phyloP scores from a whole-genome alignment of 2,888 invertebrate genomes.

The Auanema sp. region DNA sequence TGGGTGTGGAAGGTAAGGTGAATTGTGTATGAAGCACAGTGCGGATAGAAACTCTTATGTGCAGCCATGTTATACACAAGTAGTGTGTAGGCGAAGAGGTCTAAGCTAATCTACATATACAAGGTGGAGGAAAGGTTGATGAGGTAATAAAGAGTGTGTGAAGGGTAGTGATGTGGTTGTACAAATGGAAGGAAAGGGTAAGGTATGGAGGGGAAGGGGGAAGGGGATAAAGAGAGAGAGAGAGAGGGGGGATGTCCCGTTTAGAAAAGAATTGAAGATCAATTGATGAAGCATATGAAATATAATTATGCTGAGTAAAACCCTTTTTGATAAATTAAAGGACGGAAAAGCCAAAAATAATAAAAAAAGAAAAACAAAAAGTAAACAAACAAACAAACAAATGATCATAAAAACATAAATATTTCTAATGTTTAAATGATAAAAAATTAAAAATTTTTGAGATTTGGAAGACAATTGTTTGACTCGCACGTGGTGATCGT shows the following conservation, averaged over 20 bases:
- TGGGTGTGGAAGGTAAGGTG: not conserved
- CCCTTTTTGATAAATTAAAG: constrained; percentile 25
- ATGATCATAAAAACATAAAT: not conserved
- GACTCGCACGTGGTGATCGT: no score
- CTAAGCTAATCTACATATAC: no score
- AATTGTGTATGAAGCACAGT: not conserved
- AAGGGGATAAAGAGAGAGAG: not conserved
- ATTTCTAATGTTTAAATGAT: not conserved
- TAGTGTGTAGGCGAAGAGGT: no score
- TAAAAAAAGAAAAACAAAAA: constrained; percentile 6
- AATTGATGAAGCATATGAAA: constrained; percentile 7
- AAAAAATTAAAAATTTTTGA: not conserved
- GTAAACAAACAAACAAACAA: constrained; percentile 1
- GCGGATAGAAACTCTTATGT: no score
- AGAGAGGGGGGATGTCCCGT: constrained; percentile 8
- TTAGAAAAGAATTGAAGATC: not conserved
- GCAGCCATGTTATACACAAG: no score
- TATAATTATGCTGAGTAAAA: constrained; percentile 15
- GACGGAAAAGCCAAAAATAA: constrained; percentile 3
- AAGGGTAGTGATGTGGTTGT: not conserved
- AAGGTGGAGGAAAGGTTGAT: no score
- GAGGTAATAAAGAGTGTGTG: not conserved
- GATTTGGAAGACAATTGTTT: constrained; percentile 1
- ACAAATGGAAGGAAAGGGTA: not conserved
- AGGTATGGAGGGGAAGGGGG: not conserved